These are phyloP conservation scores for Brenthis ino DNA, from an alignment of 2,888 invertebrate genomes.

Conservation along the genomic window DNA sequence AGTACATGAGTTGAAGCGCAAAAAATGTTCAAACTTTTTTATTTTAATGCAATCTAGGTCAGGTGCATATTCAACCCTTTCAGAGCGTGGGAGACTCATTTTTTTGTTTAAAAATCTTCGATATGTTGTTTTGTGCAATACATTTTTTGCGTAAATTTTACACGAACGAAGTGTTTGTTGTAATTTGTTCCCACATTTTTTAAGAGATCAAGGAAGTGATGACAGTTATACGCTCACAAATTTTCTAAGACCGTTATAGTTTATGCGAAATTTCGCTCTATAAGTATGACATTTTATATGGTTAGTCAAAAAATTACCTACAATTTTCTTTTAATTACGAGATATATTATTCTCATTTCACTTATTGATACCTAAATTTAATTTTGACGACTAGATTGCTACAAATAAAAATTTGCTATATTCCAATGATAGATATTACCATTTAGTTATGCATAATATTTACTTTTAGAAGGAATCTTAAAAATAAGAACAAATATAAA, in stretches of 20 bases:
- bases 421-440: no score
- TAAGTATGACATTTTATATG: no score
- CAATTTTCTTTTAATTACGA: no score
- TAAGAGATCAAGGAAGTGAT: slow-evolving; percentile 69
- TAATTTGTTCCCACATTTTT: slow-evolving; percentile 81
- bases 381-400: no score
- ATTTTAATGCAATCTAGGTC: slow-evolving; percentile 75
- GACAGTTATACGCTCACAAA: slow-evolving; percentile 69
- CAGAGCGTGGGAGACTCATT: slow-evolving; percentile 75
- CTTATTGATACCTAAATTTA: no score
- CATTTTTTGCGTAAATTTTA: slow-evolving; percentile 58
- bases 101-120: slow-evolving; percentile 56
- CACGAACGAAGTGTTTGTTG: slow-evolving; percentile 73
- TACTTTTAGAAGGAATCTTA: no score
- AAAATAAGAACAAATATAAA: no score
- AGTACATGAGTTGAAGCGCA: slow-evolving; percentile 64
- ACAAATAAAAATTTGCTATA: no score
- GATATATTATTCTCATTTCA: no score
- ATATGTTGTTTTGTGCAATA: slow-evolving; percentile 65
- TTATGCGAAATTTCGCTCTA: slow-evolving; percentile 17
- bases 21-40: slow-evolving; percentile 72
- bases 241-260: slow-evolving; percentile 53
- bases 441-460: no score
- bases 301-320: no score
- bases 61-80: slow-evolving; percentile 81